phyloP scores from a whole-genome alignment of 2,888 invertebrate genomes.

The Seira ritae region DNA sequence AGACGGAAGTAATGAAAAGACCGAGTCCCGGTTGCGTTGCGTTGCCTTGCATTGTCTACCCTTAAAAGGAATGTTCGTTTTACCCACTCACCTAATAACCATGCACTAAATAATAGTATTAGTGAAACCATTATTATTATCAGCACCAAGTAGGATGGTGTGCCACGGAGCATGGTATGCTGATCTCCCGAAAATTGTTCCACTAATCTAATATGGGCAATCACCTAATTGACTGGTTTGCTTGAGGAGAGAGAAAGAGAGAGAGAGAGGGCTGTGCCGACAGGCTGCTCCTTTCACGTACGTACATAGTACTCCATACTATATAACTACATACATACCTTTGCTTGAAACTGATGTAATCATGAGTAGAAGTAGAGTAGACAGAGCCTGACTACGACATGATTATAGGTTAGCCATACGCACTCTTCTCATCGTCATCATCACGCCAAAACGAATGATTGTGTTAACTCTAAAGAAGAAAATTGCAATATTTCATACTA shows the following conservation, averaged over 20 bases:
- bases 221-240: constrained; percentile 1
- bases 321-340: background rate
- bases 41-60: background rate
- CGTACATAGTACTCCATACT: background rate
- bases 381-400: no score
- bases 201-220: constrained; percentile 4
- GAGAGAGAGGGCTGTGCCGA: background rate
- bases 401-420: no score
- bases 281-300: background rate
- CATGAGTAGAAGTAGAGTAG: no score
- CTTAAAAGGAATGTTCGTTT: background rate
- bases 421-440: no score
- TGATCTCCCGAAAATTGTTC: background rate
- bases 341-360: background rate
- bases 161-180: constrained; percentile 1
- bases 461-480: no score
- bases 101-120: constrained; percentile 12
- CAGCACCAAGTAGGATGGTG: constrained; percentile 2
- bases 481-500: no score
- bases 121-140: background rate
- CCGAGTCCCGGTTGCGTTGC: background rate
- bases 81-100: background rate
- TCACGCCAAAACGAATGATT: no score
- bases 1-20: constrained; percentile 8
- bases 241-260: no score